These are phyloP conservation scores for Cyanistes caeruleus DNA, from an alignment of 2,113 vertebrate genomes.

Conservation along the genomic window DNA sequence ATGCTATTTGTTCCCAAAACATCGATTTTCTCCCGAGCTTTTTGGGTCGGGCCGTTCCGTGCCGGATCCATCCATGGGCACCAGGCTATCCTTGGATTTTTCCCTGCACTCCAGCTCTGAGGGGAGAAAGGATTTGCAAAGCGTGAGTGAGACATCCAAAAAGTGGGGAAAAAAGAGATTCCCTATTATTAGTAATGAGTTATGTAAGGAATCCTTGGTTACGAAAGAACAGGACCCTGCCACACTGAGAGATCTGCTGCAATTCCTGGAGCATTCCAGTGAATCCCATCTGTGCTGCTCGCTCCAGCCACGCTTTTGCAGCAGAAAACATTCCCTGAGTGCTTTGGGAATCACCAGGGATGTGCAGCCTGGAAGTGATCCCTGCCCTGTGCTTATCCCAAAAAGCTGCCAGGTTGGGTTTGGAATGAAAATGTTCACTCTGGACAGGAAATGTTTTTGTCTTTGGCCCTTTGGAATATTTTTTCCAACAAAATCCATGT, in stretches of 20 bases:
- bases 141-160: not conserved
- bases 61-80: not conserved
- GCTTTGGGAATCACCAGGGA: not conserved
- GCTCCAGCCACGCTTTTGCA: fast-evolving
- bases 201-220: not conserved
- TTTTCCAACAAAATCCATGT: not conserved
- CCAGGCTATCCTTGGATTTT: not conserved
- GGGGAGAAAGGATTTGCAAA: not conserved
- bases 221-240: not conserved
- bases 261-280: not conserved
- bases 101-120: not conserved
- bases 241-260: not conserved
- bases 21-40: not conserved
- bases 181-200: not conserved
- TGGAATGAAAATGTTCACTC: not conserved
- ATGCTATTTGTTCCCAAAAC: too few relatives aligned
- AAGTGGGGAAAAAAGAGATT: not conserved
- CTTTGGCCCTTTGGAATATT: not conserved
- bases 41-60: fast-evolving
- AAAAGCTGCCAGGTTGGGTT: not conserved
- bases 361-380: fast-evolving
- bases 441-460: not conserved
- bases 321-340: not conserved
- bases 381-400: not conserved
- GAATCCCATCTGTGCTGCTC: not conserved